Base-by-base conservation (phyloP, 2,797 vertebrate species). In the Lithobates sylvaticus region DNA sequence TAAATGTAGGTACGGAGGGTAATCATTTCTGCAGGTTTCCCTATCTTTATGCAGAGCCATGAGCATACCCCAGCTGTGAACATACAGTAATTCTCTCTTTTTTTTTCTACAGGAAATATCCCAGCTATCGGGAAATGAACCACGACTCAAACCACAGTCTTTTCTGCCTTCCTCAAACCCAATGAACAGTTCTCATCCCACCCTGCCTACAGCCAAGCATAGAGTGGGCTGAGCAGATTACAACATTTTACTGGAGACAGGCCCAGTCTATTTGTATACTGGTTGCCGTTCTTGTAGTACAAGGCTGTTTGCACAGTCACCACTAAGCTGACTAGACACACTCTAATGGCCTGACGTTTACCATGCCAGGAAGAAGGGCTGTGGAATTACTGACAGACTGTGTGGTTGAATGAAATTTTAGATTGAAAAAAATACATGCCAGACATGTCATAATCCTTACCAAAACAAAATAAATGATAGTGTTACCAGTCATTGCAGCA, bases 401-500 rank as follows among this genome's bases (percentile, higher is more conserved):
- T 32, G 69, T 68, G 47, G 9, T 44, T 71, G 61, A 64, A 47
- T 21, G 58, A 47, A 76, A 85, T 74, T 75, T 13, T 9, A 13
- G 29, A 67, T 39, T 47, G 39, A 75, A 36, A 32, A 36, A 32
- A 21, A 10, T 47, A 18, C 10, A 71, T 83, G 71, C 70, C 71
- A 83, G 81, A 84, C 81, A 76, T 68, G 73, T 76, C 72, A 68
- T 76, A 84, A 76, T 68, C 65, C 72, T 76, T 84, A 47, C 29
- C 47, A 81, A 81, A 64, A 81, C 69, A 72, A 76, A 75, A 47
- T 84, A 84, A 83, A 83, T 83, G 61, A 83, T 83, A 83, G 81
- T 44, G 21, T 12, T 42, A 29, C 29, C 39, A 76, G 64, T n/a
- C 29, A 54, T 36, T 23, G 50, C 73, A 58, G 29, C 39, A 39